Conservation (phyloP, 2,888 invertebrate genomes). For the Brenthis daphne region DNA sequence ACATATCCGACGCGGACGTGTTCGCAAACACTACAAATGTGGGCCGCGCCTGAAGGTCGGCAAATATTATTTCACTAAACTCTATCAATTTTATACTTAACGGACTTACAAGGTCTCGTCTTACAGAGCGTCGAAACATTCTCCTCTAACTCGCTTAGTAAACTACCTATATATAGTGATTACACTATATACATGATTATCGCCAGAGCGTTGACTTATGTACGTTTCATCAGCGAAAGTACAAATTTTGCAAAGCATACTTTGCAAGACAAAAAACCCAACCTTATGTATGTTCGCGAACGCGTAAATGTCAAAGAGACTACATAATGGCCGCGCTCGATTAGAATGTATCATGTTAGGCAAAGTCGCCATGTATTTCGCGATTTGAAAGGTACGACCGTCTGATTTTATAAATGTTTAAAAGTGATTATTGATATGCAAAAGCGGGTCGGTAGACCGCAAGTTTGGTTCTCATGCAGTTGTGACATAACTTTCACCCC, state of each 20-base stretch:
- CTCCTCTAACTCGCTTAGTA: neutral
- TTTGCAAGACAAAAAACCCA: neutral
- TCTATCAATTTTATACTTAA: conserved; percentile 1
- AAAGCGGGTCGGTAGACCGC: conserved; percentile 13
- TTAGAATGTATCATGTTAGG: too few relatives aligned
- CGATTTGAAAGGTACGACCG: conserved; percentile 11
- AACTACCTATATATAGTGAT: neutral
- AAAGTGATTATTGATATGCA: conserved; percentile 6
- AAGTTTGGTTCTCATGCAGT: conserved; percentile 8
- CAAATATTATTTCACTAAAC: conserved; percentile 34
- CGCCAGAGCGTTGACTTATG: too few relatives aligned
- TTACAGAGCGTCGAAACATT: neutral
- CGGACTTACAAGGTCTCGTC: neutral
- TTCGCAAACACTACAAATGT: conserved; percentile 8
- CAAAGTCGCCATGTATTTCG: neutral
- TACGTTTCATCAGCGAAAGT: too few relatives aligned
- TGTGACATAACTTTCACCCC: conserved; percentile 15
- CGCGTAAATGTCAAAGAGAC: conserved; percentile 7
- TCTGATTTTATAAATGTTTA: conserved; percentile 1
- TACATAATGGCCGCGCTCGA: neutral
- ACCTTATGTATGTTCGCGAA: neutral
- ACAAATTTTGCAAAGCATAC: too few relatives aligned
- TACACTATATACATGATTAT: too few relatives aligned
- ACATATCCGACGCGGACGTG: neutral
- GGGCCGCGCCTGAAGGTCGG: conserved; percentile 29